Evolutionary conservation across 2,113 vertebrate species (phyloP).

Genomic region (Vombatus ursinus): DNA sequence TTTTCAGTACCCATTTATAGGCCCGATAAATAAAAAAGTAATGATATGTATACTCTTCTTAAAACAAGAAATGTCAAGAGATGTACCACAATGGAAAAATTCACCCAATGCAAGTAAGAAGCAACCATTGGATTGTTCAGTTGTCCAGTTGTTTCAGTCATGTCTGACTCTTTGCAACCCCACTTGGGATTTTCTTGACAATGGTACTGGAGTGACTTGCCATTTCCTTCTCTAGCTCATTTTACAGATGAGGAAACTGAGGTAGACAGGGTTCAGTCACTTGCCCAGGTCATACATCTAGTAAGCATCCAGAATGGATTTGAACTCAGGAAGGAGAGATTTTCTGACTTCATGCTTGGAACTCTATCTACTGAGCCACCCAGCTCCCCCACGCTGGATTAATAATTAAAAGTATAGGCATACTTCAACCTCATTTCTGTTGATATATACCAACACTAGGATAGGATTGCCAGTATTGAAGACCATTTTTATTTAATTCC

Average conservation of each 20-base stretch:
- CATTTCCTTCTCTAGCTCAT: not conserved
- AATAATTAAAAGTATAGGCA: constrained; percentile 73
- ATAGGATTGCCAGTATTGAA: constrained; percentile 12
- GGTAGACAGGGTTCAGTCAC: not conserved
- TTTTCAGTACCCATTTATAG: constrained; percentile 85
- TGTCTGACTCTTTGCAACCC: not conserved
- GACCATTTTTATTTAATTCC: constrained; percentile 86
- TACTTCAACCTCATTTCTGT: constrained; percentile 79
- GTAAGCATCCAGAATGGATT: not conserved
- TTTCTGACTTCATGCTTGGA: not conserved
- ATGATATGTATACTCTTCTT: constrained; percentile 64
- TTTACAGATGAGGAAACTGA: not conserved
- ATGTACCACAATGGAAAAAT: constrained; percentile 78
- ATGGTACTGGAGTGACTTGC: not conserved
- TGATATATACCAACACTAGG: constrained; percentile 74
- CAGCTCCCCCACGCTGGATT: not conserved
- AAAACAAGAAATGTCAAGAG: constrained; percentile 80
- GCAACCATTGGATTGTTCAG: not conserved
- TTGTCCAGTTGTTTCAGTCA: not conserved
- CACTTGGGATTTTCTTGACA: not conserved
- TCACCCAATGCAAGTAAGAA: constrained; percentile 82
- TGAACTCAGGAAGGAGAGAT: not conserved
- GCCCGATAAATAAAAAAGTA: constrained; percentile 81
- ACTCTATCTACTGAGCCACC: not conserved
- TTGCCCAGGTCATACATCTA: not conserved